Evolutionary conservation across 2,113 vertebrate species (phyloP).

Genomic region (Mastomys coucha): DNA sequence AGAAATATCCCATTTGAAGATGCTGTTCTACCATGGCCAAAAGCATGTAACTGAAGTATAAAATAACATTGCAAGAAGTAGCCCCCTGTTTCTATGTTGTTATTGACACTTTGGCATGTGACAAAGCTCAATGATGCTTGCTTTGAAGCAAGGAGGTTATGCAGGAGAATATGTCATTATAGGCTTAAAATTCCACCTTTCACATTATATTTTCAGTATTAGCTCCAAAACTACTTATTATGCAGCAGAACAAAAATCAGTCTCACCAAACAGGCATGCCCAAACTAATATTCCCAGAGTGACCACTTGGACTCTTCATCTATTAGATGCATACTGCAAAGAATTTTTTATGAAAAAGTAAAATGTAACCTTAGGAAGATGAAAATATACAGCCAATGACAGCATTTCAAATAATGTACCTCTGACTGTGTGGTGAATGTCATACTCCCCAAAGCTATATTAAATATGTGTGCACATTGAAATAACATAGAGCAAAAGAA

Average conservation of each 20-base stretch:
- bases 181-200: background rate
- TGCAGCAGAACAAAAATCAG: background rate
- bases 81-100: background rate
- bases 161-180: background rate
- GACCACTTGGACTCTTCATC: background rate
- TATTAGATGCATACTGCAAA: background rate
- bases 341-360: slow-evolving; percentile 24
- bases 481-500: background rate
- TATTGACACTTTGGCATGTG: background rate
- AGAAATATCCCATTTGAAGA: background rate
- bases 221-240: background rate
- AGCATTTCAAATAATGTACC: background rate
- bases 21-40: background rate
- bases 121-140: background rate
- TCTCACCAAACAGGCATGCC: background rate
- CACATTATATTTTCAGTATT: background rate
- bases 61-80: background rate
- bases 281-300: background rate
- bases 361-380: background rate
- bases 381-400: background rate
- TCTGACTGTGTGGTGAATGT: background rate
- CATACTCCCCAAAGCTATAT: background rate
- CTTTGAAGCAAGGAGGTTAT: background rate
- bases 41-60: background rate
- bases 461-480: background rate